Evolutionary conservation across 2,888 invertebrate genomes (phyloP), one percentile per base, ranked within the genome.

Genomic region (Allygus modestus): DNA sequence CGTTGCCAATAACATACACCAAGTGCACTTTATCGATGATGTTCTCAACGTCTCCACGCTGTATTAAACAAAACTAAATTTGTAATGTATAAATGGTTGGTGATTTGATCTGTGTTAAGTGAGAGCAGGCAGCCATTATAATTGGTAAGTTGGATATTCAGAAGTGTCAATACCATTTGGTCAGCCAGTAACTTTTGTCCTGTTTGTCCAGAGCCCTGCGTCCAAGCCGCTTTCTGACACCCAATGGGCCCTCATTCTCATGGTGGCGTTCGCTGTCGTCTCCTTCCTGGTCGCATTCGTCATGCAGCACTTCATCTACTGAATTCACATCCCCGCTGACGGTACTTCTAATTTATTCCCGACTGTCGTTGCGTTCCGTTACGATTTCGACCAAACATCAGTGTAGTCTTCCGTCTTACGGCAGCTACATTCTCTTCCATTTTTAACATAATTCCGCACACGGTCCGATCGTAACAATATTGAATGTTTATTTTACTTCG

Each of bases 231-330:
- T 92, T 88, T 92, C 92, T 43, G 93, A 93, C 88, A 92, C 92
- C 87, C 94, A 95, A 89, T 92, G 92, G 90, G 94, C 95, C 87
- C 90, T 94, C 87, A 91, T 94, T 85, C 92, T 94, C 89, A 91
- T 94, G 84, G 90, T 91, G 84, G 92, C 91, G 79, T 94, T 95
- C 91, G 91, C 93, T 87, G 88, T 93, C 87, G 90, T 94, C 89
- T 94, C 94, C 84, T 91, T 94, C 88, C 89, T 93, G 86, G 91
- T 94, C 88, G 94, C 94, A 77, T 92, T 93, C 88, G 90, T 93
- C 88, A 91, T 94, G 88, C 93, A 94, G 90, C 92, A 91, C 87
- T 90, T 92, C 85, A 89, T 90, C 86, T 88, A 89, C 85, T 89
- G 88, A 46, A 12, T 20, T 12, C 71, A 1, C 41, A 2, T 7